These are phyloP conservation scores for Sterrhoptilus dennistouni DNA, from an alignment of 2,113 vertebrate genomes.

Conservation along the genomic window DNA sequence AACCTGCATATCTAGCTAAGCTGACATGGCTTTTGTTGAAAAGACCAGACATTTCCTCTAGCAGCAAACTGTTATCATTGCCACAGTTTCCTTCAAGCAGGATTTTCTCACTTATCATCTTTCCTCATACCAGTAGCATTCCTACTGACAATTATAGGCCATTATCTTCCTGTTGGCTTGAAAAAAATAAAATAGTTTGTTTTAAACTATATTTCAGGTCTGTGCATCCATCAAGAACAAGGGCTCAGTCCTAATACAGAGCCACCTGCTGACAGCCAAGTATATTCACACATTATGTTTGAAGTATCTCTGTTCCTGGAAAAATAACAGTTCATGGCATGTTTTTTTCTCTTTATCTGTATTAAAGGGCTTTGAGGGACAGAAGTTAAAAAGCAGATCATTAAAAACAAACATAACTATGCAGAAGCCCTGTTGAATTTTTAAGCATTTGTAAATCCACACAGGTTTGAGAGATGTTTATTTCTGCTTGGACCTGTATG, in stretches of 20 bases:
- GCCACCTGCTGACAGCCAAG: constrained; percentile 43
- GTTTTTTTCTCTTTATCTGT: neutral
- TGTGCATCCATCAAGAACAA: neutral
- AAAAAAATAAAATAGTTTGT: neutral
- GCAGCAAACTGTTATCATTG: neutral
- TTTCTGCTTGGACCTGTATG: neutral
- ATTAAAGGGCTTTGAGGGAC: neutral
- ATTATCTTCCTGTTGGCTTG: neutral
- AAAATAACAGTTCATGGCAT: neutral
- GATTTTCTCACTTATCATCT: neutral
- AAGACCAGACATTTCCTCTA: neutral
- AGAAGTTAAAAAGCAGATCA: neutral
- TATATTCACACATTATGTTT: neutral
- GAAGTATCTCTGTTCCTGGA: neutral
- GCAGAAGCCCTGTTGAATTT: neutral
- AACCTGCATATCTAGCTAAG: neutral
- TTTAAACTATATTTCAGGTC: neutral
- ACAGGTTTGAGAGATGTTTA: neutral
- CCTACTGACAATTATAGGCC: neutral
- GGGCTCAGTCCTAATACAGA: neutral
- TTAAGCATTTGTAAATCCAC: neutral
- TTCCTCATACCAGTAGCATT: neutral
- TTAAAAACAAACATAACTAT: neutral
- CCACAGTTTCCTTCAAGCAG: neutral
- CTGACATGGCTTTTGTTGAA: neutral